Conservation (phyloP, 2,797 vertebrate species). For the Eurystomus glaucurus region DNA sequence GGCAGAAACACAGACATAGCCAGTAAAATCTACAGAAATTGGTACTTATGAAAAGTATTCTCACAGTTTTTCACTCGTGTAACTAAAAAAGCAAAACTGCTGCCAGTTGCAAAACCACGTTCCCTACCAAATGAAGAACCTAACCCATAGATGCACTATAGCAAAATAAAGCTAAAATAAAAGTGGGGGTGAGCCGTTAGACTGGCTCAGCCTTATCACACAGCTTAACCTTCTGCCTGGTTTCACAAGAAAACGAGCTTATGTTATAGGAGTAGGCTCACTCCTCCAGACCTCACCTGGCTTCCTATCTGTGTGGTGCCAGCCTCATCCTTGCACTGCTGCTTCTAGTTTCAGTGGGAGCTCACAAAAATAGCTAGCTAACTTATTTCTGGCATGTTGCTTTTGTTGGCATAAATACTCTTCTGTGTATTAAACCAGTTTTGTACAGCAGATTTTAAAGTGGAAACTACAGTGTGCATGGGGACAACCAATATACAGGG, state of each 20-base stretch:
- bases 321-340: not conserved
- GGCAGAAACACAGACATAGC: not conserved
- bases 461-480: not conserved
- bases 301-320: not conserved
- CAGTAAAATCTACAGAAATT: not conserved
- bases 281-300: not conserved
- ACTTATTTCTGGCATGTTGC: not conserved
- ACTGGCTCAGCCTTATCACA: not conserved
- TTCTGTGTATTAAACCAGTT: not conserved
- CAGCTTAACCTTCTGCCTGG: not conserved
- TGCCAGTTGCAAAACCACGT: not conserved
- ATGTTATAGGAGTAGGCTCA: not conserved
- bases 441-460: not conserved
- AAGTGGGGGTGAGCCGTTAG: not conserved
- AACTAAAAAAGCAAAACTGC: not conserved
- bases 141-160: not conserved
- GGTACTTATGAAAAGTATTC: not conserved
- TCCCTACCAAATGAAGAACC: not conserved
- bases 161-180: not conserved
- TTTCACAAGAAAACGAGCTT: not conserved
- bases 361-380: not conserved
- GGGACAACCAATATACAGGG: not conserved
- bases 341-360: not conserved
- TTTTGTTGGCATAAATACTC: not conserved
- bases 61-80: not conserved